Evolutionary conservation across 92 coral and sea anemone genomes (phyloP).

Genomic region (Zoanthus solanderi): DNA sequence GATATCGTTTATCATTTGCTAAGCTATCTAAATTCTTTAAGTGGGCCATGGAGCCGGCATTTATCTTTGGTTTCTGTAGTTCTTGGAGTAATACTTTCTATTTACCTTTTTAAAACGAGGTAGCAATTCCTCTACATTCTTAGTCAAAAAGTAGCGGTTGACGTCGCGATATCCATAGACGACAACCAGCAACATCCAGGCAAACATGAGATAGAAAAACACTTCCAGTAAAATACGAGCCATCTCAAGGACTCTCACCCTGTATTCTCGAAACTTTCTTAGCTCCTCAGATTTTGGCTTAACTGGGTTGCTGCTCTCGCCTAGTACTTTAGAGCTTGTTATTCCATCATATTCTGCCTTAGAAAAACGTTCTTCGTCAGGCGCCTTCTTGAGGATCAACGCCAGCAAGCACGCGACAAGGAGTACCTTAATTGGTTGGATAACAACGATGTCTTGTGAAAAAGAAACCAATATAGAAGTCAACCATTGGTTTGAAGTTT

Average conservation of each 20-base stretch:
- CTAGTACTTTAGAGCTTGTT: slow-evolving; percentile 46
- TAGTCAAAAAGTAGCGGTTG: slow-evolving; percentile 79
- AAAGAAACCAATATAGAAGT: slow-evolving; percentile 91
- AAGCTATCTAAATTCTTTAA: too few species aligned
- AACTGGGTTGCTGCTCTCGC: slow-evolving; percentile 58
- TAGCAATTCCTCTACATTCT: slow-evolving; percentile 67
- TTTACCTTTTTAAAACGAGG: slow-evolving; percentile 76
- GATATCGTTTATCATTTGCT: too few species aligned
- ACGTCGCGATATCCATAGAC: slow-evolving; percentile 83
- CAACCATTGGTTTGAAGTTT: slow-evolving; percentile 91
- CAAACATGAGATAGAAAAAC: slow-evolving; percentile 78
- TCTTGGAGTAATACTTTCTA: background rate
- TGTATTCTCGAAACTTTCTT: slow-evolving; percentile 76
- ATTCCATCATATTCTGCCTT: slow-evolving; percentile 38
- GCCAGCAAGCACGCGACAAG: slow-evolving; percentile 87
- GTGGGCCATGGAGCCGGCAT: too few species aligned
- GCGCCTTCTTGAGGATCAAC: slow-evolving; percentile 85
- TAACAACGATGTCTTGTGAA: slow-evolving; percentile 92
- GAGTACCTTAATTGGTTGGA: slow-evolving; percentile 92
- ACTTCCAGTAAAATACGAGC: slow-evolving; percentile 79
- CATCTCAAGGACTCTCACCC: slow-evolving; percentile 83
- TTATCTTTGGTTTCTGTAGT: too few species aligned
- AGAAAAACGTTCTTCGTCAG: slow-evolving; percentile 74
- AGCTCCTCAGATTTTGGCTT: slow-evolving; percentile 74
- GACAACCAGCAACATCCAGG: slow-evolving; percentile 84